These are phyloP conservation scores for Chaetophractus vellerosus DNA, from an alignment of 2,797 vertebrate genomes.

Conservation along the genomic window DNA sequence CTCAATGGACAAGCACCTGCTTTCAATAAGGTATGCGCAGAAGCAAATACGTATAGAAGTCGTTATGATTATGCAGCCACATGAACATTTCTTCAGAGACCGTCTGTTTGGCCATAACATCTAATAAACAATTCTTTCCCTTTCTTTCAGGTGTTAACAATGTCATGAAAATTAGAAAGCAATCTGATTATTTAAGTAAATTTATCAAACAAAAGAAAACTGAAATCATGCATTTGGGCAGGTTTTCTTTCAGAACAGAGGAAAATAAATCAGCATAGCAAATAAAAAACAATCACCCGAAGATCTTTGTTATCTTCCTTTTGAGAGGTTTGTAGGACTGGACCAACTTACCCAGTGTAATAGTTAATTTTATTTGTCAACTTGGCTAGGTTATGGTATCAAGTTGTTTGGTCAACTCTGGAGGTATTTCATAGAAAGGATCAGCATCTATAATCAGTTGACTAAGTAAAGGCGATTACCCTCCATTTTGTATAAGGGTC, in stretches of 20 bases:
- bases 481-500: too few species aligned
- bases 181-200: not conserved
- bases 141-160: conserved; percentile 13
- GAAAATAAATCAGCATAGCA: conserved; percentile 2
- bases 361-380: too few species aligned
- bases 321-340: not conserved
- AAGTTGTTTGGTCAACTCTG: too few species aligned
- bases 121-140: not conserved
- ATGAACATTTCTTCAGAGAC: not conserved
- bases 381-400: too few species aligned
- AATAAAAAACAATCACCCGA: not conserved
- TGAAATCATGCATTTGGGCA: not conserved
- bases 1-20: conserved; percentile 6
- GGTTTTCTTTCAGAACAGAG: not conserved
- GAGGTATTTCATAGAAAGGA: too few species aligned
- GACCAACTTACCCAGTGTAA: not conserved
- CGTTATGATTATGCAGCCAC: not conserved
- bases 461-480: too few species aligned
- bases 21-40: not conserved
- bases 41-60: not conserved
- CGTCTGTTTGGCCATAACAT: not conserved
- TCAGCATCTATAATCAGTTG: too few species aligned
- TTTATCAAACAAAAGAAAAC: conserved; percentile 48
- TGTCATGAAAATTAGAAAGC: conserved; percentile 1
- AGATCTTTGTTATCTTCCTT: not conserved